Base-by-base conservation (phyloP, 2,797 vertebrate genomes). In the Syngnathus acus region DNA sequence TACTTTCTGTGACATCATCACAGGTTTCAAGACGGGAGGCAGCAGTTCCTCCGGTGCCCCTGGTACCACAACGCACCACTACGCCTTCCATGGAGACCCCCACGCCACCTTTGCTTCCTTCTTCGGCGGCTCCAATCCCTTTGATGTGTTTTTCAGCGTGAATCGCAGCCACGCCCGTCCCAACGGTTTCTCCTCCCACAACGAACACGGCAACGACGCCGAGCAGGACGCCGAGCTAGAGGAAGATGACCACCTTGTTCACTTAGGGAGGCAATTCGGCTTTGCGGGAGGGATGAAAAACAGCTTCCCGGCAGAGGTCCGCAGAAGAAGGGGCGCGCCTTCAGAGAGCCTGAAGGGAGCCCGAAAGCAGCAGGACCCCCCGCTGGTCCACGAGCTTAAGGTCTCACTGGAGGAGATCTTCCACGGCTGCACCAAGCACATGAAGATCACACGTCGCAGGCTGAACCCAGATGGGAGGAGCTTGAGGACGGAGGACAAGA, bases 321-420 rank as follows among this genome's bases (percentile, higher is more conserved):
- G 90, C 53, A 90, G 95, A 61, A 92, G 92, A 72, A 94, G 93
- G 80, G 85, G 89, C 21, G 72, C 7, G 9, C 84, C 82, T 1
- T 93, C 93, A 0, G 94, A 96, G 67, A 89, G 93, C 37, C 82
- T 94, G 68, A 94, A 95, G 63, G 85, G 89, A 0, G 85, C 91
- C 26, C 90, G 92, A 53, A 96, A 94, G 86, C 84, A 90, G 9
- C 97, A 99, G 84, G 97, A 99, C 80, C 95, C 97, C 0, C 96
- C 95, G 0, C 92, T 99, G 74, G 92, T 99, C 66, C 97, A 99
- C 0, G 97, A 99, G 88, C 92, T 99, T 71, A 93, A 93, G 78
- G 96, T 99, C 72, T 97, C 96, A 40, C 88, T 99, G 83, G 97
- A 99, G 86, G 97, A 99, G 86, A 94, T 99, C 86, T 98, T 95